These are phyloP conservation scores for Leptura quadrifasciata DNA, from an alignment of 2,888 invertebrate species.

Conservation along the genomic window DNA sequence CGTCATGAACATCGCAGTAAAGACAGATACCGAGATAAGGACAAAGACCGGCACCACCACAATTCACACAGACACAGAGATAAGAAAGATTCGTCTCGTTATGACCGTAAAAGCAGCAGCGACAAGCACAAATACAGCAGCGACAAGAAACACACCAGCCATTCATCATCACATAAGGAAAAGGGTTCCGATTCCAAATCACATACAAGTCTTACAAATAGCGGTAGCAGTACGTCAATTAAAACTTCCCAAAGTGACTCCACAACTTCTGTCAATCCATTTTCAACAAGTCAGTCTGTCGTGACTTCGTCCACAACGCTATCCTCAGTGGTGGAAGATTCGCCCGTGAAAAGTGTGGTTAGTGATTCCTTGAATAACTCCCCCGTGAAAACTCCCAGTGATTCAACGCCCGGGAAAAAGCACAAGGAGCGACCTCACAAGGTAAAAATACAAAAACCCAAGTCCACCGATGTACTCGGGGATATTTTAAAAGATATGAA, in stretches of 20 bases:
- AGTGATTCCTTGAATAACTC: conserved; percentile 43
- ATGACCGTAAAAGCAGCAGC: conserved; percentile 54
- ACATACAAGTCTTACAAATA: conserved; percentile 41
- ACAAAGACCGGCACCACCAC: conserved; percentile 59
- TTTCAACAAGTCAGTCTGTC: conserved; percentile 26
- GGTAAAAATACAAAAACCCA: conserved; percentile 65
- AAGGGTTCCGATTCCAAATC: conserved; percentile 29
- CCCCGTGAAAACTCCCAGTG: conserved; percentile 55
- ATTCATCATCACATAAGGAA: conserved; percentile 55
- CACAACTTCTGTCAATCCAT: conserved; percentile 22
- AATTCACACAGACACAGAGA: conserved; percentile 57
- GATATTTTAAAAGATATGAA: conserved; percentile 72
- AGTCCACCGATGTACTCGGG: conserved; percentile 70
- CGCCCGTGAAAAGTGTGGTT: conserved; percentile 31
- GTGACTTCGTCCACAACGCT: conserved; percentile 26
- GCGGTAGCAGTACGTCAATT: conserved; percentile 41
- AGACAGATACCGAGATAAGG: conserved; percentile 59
- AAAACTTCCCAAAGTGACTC: conserved; percentile 25
- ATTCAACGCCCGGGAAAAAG: conserved; percentile 57
- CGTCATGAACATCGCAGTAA: conserved; percentile 48
- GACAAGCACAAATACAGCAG: conserved; percentile 57
- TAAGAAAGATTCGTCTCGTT: conserved; percentile 49
- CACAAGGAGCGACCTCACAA: conserved; percentile 62
- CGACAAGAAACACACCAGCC: conserved; percentile 56
- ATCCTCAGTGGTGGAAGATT: conserved; percentile 33